These are phyloP conservation scores for Felis chaus DNA, from an alignment of 2,113 vertebrate genomes.

Conservation along the genomic window DNA sequence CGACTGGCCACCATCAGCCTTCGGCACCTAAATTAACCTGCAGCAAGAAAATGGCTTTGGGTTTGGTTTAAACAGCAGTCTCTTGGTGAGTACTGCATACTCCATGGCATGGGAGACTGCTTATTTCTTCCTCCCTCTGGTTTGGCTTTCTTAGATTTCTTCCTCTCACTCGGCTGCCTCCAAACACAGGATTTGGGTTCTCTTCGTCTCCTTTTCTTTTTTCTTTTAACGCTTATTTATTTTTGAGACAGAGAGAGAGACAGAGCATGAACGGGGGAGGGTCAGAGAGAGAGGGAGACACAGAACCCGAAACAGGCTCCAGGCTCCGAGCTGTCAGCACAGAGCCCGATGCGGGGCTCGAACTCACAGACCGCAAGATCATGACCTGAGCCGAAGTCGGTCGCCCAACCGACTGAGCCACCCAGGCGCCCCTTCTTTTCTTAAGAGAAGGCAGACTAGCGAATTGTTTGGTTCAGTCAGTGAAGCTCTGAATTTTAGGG, in stretches of 20 bases:
- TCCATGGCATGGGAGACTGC: rapidly evolving
- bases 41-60: neutral
- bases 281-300: no score
- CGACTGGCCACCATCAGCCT: neutral
- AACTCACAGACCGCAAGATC: no score
- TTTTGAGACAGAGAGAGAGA: no score
- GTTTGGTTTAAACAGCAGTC: neutral
- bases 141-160: neutral
- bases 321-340: no score
- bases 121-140: neutral
- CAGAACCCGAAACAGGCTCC: no score
- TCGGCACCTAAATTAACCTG: neutral
- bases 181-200: neutral
- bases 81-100: neutral
- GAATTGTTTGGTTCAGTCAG: neutral
- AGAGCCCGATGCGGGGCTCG: no score
- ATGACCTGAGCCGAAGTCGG: no score
- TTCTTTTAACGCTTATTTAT: no score
- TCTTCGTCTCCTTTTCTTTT: neutral
- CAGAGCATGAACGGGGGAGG: no score
- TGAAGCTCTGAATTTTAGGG: neutral
- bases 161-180: neutral
- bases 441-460: neutral
- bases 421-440: neutral
- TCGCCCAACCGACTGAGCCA: no score